A percentile compares a stretch with the other conserved stretches of the same genome.
Evolutionary conservation across 2,113 vertebrate species (phyloP).

Genomic region (Tragulus kanchil): DNA sequence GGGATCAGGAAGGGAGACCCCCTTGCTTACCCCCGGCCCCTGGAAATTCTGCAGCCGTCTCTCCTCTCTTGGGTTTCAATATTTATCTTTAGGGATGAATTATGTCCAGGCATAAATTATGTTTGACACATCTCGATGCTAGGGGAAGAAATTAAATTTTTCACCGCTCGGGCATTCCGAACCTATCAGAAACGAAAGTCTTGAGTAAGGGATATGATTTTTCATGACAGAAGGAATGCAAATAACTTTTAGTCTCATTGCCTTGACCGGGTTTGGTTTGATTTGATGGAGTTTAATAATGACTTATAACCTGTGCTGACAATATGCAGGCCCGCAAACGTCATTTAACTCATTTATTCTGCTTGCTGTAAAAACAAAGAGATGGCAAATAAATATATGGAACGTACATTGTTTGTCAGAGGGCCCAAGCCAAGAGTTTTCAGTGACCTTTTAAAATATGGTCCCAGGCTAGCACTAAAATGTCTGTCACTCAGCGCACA

Average conservation of each 20-base stretch:
- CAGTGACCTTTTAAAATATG: conserved; percentile 93
- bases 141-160: conserved; percentile 72
- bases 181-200: conserved; percentile 90
- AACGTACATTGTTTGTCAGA: conserved; percentile 94
- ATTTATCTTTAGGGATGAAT: conserved; percentile 88
- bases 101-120: conserved; percentile 87
- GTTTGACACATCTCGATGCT: conserved; percentile 85
- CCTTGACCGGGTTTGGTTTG: conserved; percentile 91
- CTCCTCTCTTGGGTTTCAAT: conserved; percentile 85
- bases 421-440: conserved; percentile 92
- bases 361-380: conserved; percentile 96
- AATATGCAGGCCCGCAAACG: conserved; percentile 94
- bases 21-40: conserved; percentile 6
- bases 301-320: conserved; percentile 99
- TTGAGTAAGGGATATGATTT: conserved; percentile 94
- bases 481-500: conserved; percentile 94
- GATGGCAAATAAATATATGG: conserved; percentile 96
- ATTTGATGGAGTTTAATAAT: conserved; percentile 95
- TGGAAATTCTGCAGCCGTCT: conserved; percentile 78
- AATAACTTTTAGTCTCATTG: conserved; percentile 91
- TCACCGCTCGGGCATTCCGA: conserved; percentile 76
- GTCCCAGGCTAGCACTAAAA: conserved; percentile 95
- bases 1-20: conserved; percentile 62
- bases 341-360: conserved; percentile 97
- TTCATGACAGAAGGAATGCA: conserved; percentile 94